Percentiles rank a stretch among this genome's conserved stretches.
phyloP scores from a whole-genome alignment of 1,140 invertebrate genomes.

The Eurosta solidaginis region DNA sequence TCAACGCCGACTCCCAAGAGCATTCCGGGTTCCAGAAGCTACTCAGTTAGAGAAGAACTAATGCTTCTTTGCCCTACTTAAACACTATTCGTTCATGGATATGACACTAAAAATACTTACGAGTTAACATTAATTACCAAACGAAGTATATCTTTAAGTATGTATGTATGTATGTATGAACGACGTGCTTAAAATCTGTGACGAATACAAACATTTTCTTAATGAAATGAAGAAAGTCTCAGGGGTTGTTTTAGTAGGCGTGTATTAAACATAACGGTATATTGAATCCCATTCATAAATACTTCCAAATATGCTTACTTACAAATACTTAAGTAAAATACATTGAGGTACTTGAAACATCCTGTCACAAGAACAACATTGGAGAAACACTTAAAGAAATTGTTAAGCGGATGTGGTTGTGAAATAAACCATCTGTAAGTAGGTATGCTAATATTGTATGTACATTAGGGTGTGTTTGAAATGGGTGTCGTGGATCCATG shows the following conservation, averaged over 20 bases:
- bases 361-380: constrained; percentile 5
- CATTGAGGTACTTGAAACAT: not conserved
- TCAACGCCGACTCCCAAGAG: no score
- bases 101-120: no score
- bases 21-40: no score
- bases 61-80: no score
- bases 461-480: no score
- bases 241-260: not conserved
- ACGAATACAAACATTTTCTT: no score
- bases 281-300: not conserved
- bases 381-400: not conserved
- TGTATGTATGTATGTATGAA: not conserved
- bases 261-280: not conserved
- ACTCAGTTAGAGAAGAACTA: no score
- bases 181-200: not conserved
- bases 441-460: not conserved
- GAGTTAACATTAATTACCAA: no score
- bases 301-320: not conserved
- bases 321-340: not conserved
- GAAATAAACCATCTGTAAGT: not conserved
- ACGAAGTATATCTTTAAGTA: not conserved
- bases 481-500: no score
- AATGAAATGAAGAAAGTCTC: not conserved
- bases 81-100: no score
- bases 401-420: not conserved